Percentiles rank a stretch among this genome's conserved stretches.
Conservation (phyloP, 2,113 vertebrate species). For the Bufo gargarizans region DNA sequence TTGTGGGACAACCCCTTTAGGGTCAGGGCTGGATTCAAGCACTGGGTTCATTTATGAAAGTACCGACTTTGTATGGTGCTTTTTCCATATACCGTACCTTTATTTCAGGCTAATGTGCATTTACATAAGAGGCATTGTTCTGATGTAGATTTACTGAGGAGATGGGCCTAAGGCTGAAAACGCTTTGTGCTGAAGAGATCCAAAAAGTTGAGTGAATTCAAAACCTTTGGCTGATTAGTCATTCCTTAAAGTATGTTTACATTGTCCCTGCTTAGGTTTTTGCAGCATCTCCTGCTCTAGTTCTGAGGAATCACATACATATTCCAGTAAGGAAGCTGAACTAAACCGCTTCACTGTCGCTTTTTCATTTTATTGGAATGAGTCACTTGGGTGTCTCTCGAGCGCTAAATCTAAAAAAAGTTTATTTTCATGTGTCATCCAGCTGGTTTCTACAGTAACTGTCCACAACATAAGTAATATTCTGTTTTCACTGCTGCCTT, state of each 20-base stretch:
- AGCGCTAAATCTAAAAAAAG: not conserved
- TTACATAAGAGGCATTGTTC: not conserved
- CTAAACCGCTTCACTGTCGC: constrained; percentile 4
- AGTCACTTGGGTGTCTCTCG: constrained; percentile 36
- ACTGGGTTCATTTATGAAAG: not conserved
- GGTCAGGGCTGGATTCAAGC: not conserved
- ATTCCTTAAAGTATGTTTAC: not conserved
- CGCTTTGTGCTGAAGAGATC: not conserved
- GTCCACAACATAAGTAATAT: not conserved
- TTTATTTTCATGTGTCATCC: constrained; percentile 15
- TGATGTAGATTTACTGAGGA: not conserved
- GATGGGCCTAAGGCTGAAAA: not conserved
- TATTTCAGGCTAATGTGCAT: not conserved
- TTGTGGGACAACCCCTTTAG: too few species aligned
- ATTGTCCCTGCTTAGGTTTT: too few species aligned
- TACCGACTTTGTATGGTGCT: not conserved
- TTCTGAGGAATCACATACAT: not conserved
- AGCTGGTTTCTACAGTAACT: constrained; percentile 8
- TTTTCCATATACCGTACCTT: too few species aligned
- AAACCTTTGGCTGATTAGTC: not conserved
- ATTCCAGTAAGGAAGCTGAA: not conserved
- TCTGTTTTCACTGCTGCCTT: not conserved
- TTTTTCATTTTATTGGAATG: constrained; percentile 38
- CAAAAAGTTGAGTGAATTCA: not conserved
- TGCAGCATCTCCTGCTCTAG: not conserved